Evolutionary conservation across 1,140 invertebrate species (phyloP), one percentile per base, ranked within the genome.

Genomic region (Pseudomyrmex dendroicus): DNA sequence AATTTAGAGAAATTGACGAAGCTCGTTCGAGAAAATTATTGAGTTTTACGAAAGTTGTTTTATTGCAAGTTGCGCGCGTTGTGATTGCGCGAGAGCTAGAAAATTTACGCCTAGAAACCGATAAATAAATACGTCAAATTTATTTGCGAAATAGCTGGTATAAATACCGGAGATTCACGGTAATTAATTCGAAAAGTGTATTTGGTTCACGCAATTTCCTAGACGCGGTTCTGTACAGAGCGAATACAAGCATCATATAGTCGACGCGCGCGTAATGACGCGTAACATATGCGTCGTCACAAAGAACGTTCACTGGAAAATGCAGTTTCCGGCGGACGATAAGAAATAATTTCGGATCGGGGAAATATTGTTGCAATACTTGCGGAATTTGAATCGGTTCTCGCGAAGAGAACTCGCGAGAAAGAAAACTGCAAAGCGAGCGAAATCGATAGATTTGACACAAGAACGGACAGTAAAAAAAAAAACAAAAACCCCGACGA

Each of bases 291-390:
- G 35, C 35, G 35, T 35, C 35, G 4, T 35, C 0, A 7, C 35
- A 35, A 35, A 35, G 5, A 70, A 78, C 12, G 66, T 80, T 44
- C 50, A 72, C 61, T 72, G 66, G 66, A 74, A 82, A 35, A 35
- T 63, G 20, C 68, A 76, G 12, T 54, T 82, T 82, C 57, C 80
- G 76, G 59, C 76, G 80, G 7, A 35, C 35, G 35, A 35, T 35
- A 35, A 82, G 59, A 82, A 82, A 82, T 82, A 82, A 82, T 82
- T 82, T 63, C 59, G 17, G 25, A 25, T 17, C 50, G 48, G 20
- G 22, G 35, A 20, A 61, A 63, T 76, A 63, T 82, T 82, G 59
- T 9, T 15, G 12, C 44, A 50, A 35, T 3, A 35, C 35, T 35
- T 7, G 7, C 35, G 35, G 35, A 7, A 35, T 35, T 35, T 35